Evolutionary conservation across 1,140 invertebrate genomes (phyloP), one percentile per base, ranked within the genome.

Genomic region (Bombus superbus): DNA sequence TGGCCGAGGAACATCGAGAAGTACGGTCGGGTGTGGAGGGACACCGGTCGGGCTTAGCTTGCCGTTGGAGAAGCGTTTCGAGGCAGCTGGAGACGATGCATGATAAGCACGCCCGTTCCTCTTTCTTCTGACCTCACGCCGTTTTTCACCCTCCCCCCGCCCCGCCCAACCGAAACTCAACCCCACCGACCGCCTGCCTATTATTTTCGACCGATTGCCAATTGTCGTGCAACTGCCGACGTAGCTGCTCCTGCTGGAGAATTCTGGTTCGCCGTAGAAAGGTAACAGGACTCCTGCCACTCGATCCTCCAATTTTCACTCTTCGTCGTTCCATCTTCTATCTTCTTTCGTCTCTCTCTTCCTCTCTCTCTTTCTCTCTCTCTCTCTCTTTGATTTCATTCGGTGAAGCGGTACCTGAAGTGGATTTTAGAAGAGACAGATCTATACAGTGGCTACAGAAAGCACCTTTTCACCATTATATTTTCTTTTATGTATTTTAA

Each of bases 71-170:
- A 68, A 85, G 73, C 22, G 75, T 69, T 74, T 87, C 88, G 92
- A 93, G 92, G 89, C 93, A 92, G 92, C 91, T 94, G 84, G 92
- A 93, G 92, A 94, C 94, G 94, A 95, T 95, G 94, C 94, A 94
- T 92, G 95, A 95, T 95, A 95, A 95, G 94, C 94, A 95, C 94
- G 94, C 92, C 94, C 92, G 90, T 90, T 89, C 92, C 90, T 92
- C 93, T 94, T 93, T 93, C 91, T 88, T 92, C 88, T 93, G 92
- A 94, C 92, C 93, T 93, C 88, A 91, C 87, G 62, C 72, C 73
- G 87, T 86, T 83, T 66, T 66, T 72, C 71, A 59, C 79, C 82
- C 82, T 66, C 68, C 81, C 47, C 79, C 82, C 66, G 32, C 62
- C 71, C 59, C 44, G 40, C 32, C 79, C 66, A 47, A 66, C 66